Conservation (phyloP, 2,113 vertebrate species). For the Ailurus styani region DNA sequence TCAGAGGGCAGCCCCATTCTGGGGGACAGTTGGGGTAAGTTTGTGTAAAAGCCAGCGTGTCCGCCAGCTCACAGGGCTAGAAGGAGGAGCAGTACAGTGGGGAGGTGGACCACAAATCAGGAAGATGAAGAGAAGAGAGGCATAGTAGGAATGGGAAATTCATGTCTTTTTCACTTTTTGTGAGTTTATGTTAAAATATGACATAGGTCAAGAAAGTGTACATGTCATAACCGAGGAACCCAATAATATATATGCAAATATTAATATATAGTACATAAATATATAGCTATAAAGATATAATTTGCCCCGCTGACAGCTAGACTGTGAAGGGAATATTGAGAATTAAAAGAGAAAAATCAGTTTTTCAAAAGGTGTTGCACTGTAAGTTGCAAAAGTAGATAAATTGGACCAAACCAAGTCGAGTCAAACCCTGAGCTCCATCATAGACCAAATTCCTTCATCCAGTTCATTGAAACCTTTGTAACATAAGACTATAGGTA, state of each 20-base stretch:
- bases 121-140: neutral
- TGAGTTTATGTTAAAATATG: neutral
- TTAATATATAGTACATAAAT: neutral
- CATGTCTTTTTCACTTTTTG: neutral
- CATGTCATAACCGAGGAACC: neutral
- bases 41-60: neutral
- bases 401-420: neutral
- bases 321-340: neutral
- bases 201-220: neutral
- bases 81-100: too few species aligned
- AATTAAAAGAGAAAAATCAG: neutral
- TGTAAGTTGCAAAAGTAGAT: neutral
- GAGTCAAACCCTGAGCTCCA: neutral
- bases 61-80: neutral
- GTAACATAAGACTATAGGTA: neutral
- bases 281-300: neutral
- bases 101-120: accelerated
- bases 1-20: neutral
- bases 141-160: neutral
- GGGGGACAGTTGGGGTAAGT: neutral
- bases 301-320: neutral
- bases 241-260: neutral
- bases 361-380: neutral
- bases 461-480: neutral
- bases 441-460: neutral